Evolutionary conservation across 1,140 invertebrate genomes (phyloP).

Genomic region (Himalopsyche phryganea): DNA sequence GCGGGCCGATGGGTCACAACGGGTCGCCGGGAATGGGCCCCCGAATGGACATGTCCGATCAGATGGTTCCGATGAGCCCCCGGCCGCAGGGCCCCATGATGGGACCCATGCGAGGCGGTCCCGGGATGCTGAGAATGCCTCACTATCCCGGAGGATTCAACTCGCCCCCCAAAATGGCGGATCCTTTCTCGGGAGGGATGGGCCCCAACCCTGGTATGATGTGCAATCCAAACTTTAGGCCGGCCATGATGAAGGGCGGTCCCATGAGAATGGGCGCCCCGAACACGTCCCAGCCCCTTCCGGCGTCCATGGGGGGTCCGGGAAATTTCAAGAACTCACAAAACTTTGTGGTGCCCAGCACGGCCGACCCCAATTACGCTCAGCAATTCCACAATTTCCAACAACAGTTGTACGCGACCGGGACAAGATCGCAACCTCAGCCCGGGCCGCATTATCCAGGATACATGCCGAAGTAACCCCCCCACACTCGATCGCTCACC

Average conservation of each 20-base stretch:
- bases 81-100: constrained; percentile 57
- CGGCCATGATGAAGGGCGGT: constrained; percentile 41
- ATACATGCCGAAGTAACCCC: constrained; percentile 31
- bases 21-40: constrained; percentile 40
- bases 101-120: constrained; percentile 42
- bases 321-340: constrained; percentile 70
- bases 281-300: constrained; percentile 67
- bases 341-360: constrained; percentile 77
- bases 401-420: constrained; percentile 89
- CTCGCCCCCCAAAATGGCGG: constrained; percentile 47
- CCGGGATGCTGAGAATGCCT: constrained; percentile 47
- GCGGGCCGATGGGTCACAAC: constrained; percentile 48
- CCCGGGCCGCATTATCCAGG: constrained; percentile 43
- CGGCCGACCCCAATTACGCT: constrained; percentile 86
- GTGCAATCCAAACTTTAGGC: constrained; percentile 45
- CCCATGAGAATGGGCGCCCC: constrained; percentile 54
- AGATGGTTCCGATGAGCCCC: constrained; percentile 48
- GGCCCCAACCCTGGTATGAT: constrained; percentile 41
- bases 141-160: constrained; percentile 49
- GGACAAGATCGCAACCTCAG: constrained; percentile 62
- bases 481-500: background rate
- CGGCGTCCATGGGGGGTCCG: constrained; percentile 73
- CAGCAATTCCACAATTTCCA: constrained; percentile 95
- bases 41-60: constrained; percentile 41
- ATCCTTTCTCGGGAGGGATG: constrained; percentile 38